These are phyloP conservation scores for Drosophila dunni DNA, from an alignment of 1,140 invertebrate species.

Conservation along the genomic window DNA sequence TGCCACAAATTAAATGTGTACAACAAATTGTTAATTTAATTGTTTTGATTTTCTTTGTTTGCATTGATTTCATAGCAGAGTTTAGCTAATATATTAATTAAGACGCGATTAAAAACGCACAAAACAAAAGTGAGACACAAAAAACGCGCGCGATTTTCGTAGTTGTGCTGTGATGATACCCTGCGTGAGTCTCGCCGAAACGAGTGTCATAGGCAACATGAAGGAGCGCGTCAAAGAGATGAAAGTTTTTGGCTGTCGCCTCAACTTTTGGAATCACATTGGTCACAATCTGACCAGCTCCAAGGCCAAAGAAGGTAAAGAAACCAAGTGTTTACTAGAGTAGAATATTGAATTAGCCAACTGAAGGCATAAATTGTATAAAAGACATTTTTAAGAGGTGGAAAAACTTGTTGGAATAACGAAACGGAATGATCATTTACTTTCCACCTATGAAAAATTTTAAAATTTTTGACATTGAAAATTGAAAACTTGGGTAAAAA, in stretches of 20 bases:
- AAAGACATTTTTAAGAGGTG: too few relatives aligned
- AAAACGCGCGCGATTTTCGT: constrained; percentile 26
- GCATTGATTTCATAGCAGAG: constrained; percentile 8
- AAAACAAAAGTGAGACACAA: not conserved
- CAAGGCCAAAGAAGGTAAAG: constrained; percentile 82
- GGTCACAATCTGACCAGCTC: constrained; percentile 83
- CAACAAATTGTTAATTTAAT: constrained; percentile 25
- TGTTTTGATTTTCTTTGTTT: not conserved
- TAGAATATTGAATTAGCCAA: not conserved
- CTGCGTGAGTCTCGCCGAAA: constrained; percentile 84
- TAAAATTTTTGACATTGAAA: too few relatives aligned
- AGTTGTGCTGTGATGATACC: constrained; percentile 79
- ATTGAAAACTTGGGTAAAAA: too few relatives aligned
- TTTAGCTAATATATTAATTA: constrained; percentile 16
- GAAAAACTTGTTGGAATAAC: not conserved
- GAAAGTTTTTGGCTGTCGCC: constrained; percentile 84
- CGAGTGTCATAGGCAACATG: constrained; percentile 85
- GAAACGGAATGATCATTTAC: too few relatives aligned
- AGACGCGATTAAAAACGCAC: constrained; percentile 24
- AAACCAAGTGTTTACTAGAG: not conserved
- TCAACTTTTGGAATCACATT: constrained; percentile 84
- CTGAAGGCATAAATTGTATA: not conserved
- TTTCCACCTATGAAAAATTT: too few relatives aligned
- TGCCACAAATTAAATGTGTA: constrained; percentile 15
- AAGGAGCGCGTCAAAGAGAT: constrained; percentile 85